phyloP scores from a whole-genome alignment of 2,888 invertebrate genomes.

The Tetragonisca angustula region DNA sequence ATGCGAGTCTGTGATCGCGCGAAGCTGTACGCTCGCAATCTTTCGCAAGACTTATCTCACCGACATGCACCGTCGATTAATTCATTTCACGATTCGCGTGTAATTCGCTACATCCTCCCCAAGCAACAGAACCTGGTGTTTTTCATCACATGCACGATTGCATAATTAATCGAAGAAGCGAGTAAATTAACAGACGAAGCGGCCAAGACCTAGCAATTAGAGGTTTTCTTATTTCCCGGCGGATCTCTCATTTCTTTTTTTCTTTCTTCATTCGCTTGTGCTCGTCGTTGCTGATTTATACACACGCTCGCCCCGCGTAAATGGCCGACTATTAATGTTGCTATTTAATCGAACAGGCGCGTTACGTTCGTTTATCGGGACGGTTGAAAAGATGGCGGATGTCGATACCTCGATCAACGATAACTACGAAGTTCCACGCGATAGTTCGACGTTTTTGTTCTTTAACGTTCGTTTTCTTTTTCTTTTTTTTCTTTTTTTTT shows the following conservation, averaged over 20 bases:
- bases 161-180: conserved; percentile 46
- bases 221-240: conserved; percentile 25
- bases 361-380: conserved; percentile 19
- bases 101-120: conserved; percentile 32
- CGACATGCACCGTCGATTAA: conserved; percentile 34
- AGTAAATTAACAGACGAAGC: conserved; percentile 23
- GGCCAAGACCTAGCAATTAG: conserved; percentile 30
- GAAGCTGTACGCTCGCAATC: not conserved
- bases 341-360: conserved; percentile 25
- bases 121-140: not conserved
- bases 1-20: not conserved
- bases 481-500: not conserved
- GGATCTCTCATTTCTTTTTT: not conserved
- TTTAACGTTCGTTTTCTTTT: not conserved
- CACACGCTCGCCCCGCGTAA: conserved; percentile 11
- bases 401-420: not conserved
- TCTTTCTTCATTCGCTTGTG: not conserved
- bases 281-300: conserved; percentile 32
- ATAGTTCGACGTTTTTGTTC: not conserved
- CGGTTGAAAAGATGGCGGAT: not conserved
- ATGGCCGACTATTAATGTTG: conserved; percentile 40
- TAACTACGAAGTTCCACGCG: not conserved
- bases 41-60: not conserved
- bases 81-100: conserved; percentile 25
- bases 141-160: conserved; percentile 36